phyloP scores from a whole-genome alignment of 2,888 invertebrate species.

The Eupithecia subumbrata region DNA sequence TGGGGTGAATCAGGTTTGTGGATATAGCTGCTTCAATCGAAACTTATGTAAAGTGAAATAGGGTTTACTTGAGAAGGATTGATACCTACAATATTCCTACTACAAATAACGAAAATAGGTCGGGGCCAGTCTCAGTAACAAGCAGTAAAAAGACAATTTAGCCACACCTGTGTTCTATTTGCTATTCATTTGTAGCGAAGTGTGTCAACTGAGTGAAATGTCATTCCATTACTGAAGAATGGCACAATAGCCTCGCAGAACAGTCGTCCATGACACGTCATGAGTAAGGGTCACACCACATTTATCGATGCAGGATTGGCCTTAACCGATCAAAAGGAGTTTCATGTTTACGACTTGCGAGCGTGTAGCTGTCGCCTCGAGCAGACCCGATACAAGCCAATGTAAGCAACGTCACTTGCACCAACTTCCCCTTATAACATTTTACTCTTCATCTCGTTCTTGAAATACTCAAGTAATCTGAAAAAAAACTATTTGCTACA shows the following conservation, averaged over 20 bases:
- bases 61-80: slow-evolving; percentile 8
- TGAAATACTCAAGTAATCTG: not conserved
- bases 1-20: slow-evolving; percentile 44
- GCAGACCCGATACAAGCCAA: not conserved
- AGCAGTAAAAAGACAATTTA: slow-evolving; percentile 14
- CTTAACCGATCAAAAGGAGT: not conserved
- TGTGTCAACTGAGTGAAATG: slow-evolving; percentile 33
- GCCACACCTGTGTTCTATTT: slow-evolving; percentile 21
- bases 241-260: slow-evolving; percentile 45
- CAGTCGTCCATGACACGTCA: slow-evolving; percentile 63
- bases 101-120: slow-evolving; percentile 10
- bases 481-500: too few relatives aligned
- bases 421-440: not conserved
- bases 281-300: slow-evolving; percentile 46
- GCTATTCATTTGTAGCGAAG: slow-evolving; percentile 26
- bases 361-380: not conserved
- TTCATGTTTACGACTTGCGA: not conserved
- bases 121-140: slow-evolving; percentile 2
- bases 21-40: slow-evolving; percentile 34
- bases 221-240: slow-evolving; percentile 51
- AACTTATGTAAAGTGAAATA: slow-evolving; percentile 26
- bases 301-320: not conserved
- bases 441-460: not conserved
- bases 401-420: not conserved
- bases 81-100: not conserved